Conservation (phyloP, 2,113 vertebrate genomes). For the Sterna hirundo region DNA sequence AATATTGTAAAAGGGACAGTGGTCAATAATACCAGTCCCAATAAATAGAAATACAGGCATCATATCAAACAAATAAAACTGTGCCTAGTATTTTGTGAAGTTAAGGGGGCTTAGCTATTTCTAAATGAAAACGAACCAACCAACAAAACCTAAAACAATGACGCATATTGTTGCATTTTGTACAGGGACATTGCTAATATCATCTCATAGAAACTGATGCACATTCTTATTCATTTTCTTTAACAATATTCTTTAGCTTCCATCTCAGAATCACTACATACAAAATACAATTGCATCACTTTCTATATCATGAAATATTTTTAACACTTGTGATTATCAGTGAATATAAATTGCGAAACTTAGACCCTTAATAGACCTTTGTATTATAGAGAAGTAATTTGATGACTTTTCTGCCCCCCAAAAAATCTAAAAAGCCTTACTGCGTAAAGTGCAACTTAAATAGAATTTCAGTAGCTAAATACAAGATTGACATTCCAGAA, state of each 20-base stretch:
- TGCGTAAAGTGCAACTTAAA: not conserved
- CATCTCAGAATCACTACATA: not conserved
- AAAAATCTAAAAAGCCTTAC: fast-evolving
- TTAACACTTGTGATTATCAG: not conserved
- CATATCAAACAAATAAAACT: not conserved
- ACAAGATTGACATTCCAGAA: not conserved
- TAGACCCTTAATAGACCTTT: not conserved
- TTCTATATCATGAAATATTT: not conserved
- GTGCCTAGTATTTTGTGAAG: not conserved
- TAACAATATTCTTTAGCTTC: not conserved
- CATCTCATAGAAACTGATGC: not conserved
- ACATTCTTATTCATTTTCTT: not conserved
- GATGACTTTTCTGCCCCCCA: not conserved
- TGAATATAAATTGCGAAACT: not conserved
- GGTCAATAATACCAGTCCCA: not conserved
- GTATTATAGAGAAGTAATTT: not conserved
- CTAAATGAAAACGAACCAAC: not conserved
- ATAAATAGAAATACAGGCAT: not conserved
- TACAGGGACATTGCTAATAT: not conserved
- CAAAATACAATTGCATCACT: not conserved
- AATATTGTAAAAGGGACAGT: not conserved
- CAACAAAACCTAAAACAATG: not conserved
- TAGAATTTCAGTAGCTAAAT: not conserved
- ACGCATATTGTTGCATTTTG: not conserved
- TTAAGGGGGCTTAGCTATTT: not conserved